phyloP scores from a whole-genome alignment of 2,888 invertebrate genomes.

The Cosmopolites sordidus region DNA sequence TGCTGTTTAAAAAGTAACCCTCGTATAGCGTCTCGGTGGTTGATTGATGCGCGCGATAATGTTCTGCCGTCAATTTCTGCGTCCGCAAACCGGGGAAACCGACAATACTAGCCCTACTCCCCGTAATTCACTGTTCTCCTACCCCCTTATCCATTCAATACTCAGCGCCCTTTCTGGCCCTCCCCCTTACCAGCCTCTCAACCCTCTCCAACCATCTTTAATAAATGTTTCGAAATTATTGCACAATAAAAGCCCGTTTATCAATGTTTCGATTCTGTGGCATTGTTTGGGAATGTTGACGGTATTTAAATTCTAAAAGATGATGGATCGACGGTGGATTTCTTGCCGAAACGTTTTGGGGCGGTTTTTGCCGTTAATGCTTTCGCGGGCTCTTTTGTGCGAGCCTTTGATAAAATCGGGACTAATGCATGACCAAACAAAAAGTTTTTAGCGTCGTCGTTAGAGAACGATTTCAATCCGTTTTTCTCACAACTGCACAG shows the following conservation, averaged over 20 bases:
- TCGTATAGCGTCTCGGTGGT: constrained; percentile 45
- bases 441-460: too few species aligned
- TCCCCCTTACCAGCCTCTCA: constrained; percentile 31
- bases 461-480: too few species aligned
- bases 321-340: constrained; percentile 17
- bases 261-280: constrained; percentile 34
- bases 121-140: constrained; percentile 46
- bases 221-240: constrained; percentile 44
- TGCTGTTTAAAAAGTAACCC: constrained; percentile 28
- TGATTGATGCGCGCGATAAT: constrained; percentile 54
- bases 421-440: too few species aligned
- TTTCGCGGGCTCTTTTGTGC: too few species aligned
- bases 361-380: too few species aligned
- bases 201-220: constrained; percentile 37
- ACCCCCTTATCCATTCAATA: constrained; percentile 46
- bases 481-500: too few species aligned
- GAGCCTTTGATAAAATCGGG: too few species aligned
- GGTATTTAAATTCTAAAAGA: constrained; percentile 28
- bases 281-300: constrained; percentile 28
- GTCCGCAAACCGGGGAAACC: constrained; percentile 52
- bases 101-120: constrained; percentile 50
- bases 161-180: neutral
- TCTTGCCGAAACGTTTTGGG: neutral
- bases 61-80: constrained; percentile 53
- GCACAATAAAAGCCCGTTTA: constrained; percentile 43